These are phyloP conservation scores for Atherix ibis DNA, from an alignment of 2,888 invertebrate genomes.

Conservation along the genomic window DNA sequence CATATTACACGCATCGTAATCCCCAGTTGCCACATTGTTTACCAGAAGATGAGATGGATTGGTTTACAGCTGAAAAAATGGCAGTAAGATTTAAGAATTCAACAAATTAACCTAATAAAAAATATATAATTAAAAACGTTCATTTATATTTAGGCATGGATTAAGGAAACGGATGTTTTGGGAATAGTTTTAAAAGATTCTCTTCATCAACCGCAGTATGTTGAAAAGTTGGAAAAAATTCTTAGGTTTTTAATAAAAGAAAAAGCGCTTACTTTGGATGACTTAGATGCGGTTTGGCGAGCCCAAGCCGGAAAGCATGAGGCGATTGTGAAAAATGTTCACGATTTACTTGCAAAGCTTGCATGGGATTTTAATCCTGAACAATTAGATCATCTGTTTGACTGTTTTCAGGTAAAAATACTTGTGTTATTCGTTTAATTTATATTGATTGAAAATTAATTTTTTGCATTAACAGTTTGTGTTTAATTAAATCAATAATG, in stretches of 20 bases:
- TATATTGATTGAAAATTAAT: constrained; percentile 1
- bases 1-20: constrained; percentile 64
- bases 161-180: constrained; percentile 86
- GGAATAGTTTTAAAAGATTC: constrained; percentile 92
- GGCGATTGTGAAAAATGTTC: constrained; percentile 95
- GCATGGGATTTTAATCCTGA: constrained; percentile 98
- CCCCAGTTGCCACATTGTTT: constrained; percentile 47
- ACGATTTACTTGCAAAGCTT: constrained; percentile 86
- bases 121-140: constrained; percentile 8
- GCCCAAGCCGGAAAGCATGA: constrained; percentile 97
- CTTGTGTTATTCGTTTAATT: constrained; percentile 3
- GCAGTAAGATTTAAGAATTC: no score
- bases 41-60: constrained; percentile 70
- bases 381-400: constrained; percentile 91
- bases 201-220: constrained; percentile 93
- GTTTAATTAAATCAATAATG: no score
- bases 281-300: constrained; percentile 91
- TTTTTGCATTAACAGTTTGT: no score
- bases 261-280: constrained; percentile 70
- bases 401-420: constrained; percentile 84
- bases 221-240: constrained; percentile 94
- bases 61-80: constrained; percentile 86
- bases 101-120: neutral
- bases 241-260: constrained; percentile 93
- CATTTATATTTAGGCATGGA: no score